These are phyloP conservation scores for Amphimedon queenslandica DNA, from an alignment of 37 sponge, comb jelly and placozoan species.

Conservation along the genomic window DNA sequence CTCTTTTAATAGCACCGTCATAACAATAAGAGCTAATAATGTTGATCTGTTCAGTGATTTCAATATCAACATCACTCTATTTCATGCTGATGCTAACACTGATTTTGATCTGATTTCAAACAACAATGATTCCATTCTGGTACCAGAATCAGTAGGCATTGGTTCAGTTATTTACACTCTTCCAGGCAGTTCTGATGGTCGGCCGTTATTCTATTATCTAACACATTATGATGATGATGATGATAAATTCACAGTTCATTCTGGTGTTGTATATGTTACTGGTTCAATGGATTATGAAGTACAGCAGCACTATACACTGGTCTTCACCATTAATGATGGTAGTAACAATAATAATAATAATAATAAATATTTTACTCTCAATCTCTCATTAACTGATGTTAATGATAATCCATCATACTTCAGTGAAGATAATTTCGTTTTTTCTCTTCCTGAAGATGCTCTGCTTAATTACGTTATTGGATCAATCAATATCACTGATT, in stretches of 20 bases:
- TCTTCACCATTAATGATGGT: slow-evolving; percentile 25
- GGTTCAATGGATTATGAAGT: slow-evolving; percentile 20
- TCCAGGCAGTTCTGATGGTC: neutral
- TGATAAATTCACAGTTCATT: slow-evolving; percentile 25
- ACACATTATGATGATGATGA: slow-evolving; percentile 6
- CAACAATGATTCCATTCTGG: neutral
- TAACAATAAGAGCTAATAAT: neutral
- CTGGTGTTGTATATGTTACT: slow-evolving; percentile 48
- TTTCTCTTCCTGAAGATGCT: slow-evolving; percentile 23
- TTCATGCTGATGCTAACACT: neutral
- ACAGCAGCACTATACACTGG: neutral
- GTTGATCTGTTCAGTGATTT: neutral
- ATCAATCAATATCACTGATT: slow-evolving; percentile 31
- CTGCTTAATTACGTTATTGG: neutral
- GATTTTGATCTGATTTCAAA: neutral
- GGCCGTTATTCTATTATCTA: too few species aligned
- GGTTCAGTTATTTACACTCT: neutral
- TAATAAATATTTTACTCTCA: too few species aligned
- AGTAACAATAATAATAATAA: neutral
- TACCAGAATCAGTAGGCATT: neutral
- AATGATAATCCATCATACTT: slow-evolving; percentile 61
- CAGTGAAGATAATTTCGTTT: neutral
- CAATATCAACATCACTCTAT: neutral
- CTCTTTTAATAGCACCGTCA: neutral
- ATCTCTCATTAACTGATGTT: slow-evolving; percentile 20